Evolutionary conservation across 2,113 vertebrate species (phyloP).

Genomic region (Phyllostomus discolor): DNA sequence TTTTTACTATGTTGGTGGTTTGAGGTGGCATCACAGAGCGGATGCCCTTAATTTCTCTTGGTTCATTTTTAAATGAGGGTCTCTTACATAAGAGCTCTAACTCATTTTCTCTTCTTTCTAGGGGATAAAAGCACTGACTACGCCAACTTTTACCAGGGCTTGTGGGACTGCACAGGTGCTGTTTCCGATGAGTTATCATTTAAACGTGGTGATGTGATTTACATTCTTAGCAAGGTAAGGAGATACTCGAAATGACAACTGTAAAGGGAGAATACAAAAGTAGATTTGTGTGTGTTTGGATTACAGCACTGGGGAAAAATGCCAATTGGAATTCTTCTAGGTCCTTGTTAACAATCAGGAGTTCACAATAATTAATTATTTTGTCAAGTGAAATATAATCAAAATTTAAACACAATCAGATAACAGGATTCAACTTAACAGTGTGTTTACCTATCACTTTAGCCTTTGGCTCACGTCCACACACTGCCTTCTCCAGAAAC

Average conservation of each 20-base stretch:
- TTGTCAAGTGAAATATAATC: slow-evolving; percentile 86
- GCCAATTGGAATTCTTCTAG: slow-evolving; percentile 77
- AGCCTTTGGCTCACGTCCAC: slow-evolving; percentile 77
- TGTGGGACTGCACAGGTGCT: slow-evolving; percentile 93
- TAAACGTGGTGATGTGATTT: slow-evolving; percentile 95
- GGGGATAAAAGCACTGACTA: slow-evolving; percentile 90
- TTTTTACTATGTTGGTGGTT: not conserved
- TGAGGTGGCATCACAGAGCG: no score
- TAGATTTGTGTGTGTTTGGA: not conserved
- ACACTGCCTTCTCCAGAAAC: slow-evolving; percentile 75
- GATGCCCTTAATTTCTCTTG: slow-evolving; percentile 52
- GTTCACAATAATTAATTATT: slow-evolving; percentile 82
- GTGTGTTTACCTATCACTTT: slow-evolving; percentile 82
- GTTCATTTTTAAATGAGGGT: slow-evolving; percentile 26
- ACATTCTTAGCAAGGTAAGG: slow-evolving; percentile 96
- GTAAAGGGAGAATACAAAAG: not conserved
- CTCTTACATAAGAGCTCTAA: slow-evolving; percentile 31
- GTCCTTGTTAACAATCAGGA: slow-evolving; percentile 79
- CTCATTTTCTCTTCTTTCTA: slow-evolving; percentile 63
- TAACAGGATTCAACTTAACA: slow-evolving; percentile 85
- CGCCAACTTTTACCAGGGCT: slow-evolving; percentile 92
- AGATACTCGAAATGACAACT: not conserved
- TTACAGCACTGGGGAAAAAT: slow-evolving; percentile 13
- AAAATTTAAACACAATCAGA: slow-evolving; percentile 81
- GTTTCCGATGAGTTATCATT: slow-evolving; percentile 91